These are phyloP conservation scores for Agrochola macilenta DNA, from an alignment of 2,888 invertebrate species.

Conservation along the genomic window DNA sequence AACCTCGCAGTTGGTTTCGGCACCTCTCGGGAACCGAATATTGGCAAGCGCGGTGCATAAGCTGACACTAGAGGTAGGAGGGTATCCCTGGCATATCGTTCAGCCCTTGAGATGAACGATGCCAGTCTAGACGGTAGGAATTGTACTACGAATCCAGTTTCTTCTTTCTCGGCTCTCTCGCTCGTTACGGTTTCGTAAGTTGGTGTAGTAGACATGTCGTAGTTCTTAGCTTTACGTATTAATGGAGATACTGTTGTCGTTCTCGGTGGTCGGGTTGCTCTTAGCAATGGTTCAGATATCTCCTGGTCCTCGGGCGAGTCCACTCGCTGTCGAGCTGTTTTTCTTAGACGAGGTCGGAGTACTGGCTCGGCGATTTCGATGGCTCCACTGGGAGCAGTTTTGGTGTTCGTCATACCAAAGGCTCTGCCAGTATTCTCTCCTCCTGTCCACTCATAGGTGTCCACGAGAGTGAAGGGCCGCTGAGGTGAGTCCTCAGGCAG, in stretches of 20 bases:
- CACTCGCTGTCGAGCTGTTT: conserved; percentile 88
- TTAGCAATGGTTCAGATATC: conserved; percentile 92
- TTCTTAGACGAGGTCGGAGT: conserved; percentile 91
- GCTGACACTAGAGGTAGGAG: conserved; percentile 94
- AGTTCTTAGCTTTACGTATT: conserved; percentile 85
- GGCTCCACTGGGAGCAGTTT: conserved; percentile 84
- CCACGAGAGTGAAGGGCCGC: conserved; percentile 82
- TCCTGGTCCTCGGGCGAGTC: conserved; percentile 89
- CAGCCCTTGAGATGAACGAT: conserved; percentile 95
- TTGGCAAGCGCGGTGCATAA: conserved; percentile 94
- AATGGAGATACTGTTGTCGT: conserved; percentile 75
- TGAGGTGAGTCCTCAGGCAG: conserved; percentile 83
- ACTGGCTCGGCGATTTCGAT: conserved; percentile 94
- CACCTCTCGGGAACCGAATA: conserved; percentile 88
- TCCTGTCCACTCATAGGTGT: conserved; percentile 89
- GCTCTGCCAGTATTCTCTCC: conserved; percentile 91
- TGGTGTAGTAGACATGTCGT: conserved; percentile 84
- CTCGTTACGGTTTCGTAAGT: conserved; percentile 81
- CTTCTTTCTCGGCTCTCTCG: conserved; percentile 81
- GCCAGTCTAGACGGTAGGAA: conserved; percentile 94
- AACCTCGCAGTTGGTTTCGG: conserved; percentile 91
- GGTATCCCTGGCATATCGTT: conserved; percentile 95
- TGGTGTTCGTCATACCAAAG: conserved; percentile 90
- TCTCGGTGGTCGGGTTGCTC: conserved; percentile 85
- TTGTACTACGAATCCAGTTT: conserved; percentile 92